These are phyloP conservation scores for Seriola quinqueradiata DNA, from an alignment of 2,113 vertebrate genomes.

Conservation along the genomic window DNA sequence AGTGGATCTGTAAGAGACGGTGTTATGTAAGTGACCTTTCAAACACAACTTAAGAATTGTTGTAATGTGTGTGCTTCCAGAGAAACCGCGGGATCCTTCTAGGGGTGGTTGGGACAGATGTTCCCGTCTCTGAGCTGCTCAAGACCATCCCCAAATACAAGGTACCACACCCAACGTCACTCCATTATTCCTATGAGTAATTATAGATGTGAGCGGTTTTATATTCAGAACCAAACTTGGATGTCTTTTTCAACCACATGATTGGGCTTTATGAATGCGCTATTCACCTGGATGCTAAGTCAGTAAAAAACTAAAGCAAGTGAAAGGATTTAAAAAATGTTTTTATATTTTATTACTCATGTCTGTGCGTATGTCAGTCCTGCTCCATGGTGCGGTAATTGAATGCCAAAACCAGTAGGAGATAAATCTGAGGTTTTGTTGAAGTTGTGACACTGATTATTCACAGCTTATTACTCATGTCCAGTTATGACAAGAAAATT, in stretches of 20 bases:
- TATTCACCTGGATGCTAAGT: background rate
- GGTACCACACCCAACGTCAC: constrained; percentile 81
- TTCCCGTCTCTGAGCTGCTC: constrained; percentile 96
- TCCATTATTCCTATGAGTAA: background rate
- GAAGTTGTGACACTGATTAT: constrained; percentile 45
- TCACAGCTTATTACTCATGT: constrained; percentile 10
- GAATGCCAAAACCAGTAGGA: constrained; percentile 1
- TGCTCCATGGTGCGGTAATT: constrained; percentile 5
- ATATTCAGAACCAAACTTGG: background rate
- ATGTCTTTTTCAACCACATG: background rate
- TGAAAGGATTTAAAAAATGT: background rate
- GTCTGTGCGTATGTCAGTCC: background rate
- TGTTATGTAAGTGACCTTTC: constrained; percentile 29
- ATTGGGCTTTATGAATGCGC: background rate
- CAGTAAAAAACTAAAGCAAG: background rate
- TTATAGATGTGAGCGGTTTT: background rate
- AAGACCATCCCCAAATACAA: constrained; percentile 99
- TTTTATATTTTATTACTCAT: background rate
- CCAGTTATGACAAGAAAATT: constrained; percentile 56
- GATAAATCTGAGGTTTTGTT: constrained; percentile 35
- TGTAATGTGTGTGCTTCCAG: constrained; percentile 77
- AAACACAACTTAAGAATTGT: constrained; percentile 9
- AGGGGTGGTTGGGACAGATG: constrained; percentile 97
- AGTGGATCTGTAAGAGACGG: background rate
- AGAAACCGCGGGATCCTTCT: constrained; percentile 95